Percentiles rank a stretch among this genome's conserved stretches.
Evolutionary conservation across 2,888 invertebrate species (phyloP).

Genomic region (Metacarcinus magister): DNA sequence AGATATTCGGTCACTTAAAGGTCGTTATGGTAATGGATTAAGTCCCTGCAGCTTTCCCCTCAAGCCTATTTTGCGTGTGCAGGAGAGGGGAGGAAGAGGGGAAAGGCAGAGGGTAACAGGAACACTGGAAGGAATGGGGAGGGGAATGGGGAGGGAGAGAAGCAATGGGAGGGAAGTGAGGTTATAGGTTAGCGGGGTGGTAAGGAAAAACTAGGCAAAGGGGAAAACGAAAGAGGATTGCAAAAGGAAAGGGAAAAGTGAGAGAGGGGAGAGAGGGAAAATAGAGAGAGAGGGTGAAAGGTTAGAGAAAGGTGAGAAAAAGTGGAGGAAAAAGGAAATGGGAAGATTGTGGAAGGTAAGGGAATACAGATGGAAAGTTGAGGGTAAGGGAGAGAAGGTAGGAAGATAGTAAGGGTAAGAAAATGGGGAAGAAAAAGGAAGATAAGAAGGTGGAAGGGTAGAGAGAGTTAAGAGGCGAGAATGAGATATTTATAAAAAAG

Average conservation of each 20-base stretch:
- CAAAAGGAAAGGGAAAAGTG: background rate
- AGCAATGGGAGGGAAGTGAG: background rate
- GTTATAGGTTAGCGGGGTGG: background rate
- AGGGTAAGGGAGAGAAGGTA: background rate
- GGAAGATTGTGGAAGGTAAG: background rate
- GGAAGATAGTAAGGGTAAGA: background rate
- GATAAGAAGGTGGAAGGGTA: background rate
- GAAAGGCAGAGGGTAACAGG: background rate
- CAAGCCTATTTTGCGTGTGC: too few relatives aligned
- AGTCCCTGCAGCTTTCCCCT: too few relatives aligned
- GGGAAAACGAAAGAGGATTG: too few relatives aligned
- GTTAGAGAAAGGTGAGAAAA: background rate
- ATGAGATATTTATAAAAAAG: background rate
- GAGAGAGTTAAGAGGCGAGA: background rate
- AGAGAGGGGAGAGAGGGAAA: background rate
- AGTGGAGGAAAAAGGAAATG: background rate
- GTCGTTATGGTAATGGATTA: too few relatives aligned
- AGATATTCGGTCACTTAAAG: too few relatives aligned
- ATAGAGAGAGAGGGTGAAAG: background rate
- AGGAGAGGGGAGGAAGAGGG: too few relatives aligned
- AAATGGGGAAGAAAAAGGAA: background rate
- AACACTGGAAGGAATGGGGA: background rate
- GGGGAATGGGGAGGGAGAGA: too few relatives aligned
- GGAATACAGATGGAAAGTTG: too few relatives aligned
- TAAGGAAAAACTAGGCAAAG: background rate